Conservation (phyloP, 1,140 invertebrate species). For the Polypedilum vanderplanki region DNA sequence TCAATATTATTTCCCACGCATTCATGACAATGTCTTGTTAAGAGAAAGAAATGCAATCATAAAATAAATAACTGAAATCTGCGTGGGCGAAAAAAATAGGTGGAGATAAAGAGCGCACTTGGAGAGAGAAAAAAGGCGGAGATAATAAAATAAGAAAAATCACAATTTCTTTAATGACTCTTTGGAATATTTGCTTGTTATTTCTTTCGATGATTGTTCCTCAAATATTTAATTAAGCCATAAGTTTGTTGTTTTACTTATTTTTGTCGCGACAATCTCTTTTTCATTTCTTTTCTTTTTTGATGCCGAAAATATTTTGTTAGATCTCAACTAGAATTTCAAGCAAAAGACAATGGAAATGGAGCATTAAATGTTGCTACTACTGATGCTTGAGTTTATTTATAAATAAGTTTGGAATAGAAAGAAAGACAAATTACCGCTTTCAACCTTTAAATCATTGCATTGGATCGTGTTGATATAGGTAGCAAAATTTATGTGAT, state of each 20-base stretch:
- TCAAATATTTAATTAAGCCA: slow-evolving; percentile 19
- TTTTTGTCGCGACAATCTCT: neutral
- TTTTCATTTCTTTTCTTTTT: neutral
- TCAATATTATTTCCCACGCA: slow-evolving; percentile 20
- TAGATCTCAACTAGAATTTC: slow-evolving; percentile 25
- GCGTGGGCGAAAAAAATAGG: slow-evolving; percentile 7
- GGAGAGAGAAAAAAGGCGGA: slow-evolving; percentile 4
- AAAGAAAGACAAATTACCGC: slow-evolving; percentile 4
- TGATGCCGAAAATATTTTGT: too few species aligned
- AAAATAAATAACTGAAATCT: neutral
- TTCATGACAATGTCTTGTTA: neutral
- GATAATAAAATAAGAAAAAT: slow-evolving; percentile 1
- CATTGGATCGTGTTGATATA: neutral
- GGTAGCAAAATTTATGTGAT: slow-evolving; percentile 26
- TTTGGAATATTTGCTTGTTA: too few species aligned
- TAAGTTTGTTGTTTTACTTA: neutral
- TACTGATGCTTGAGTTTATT: neutral
- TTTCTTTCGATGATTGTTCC: neutral
- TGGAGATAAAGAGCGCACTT: slow-evolving; percentile 16
- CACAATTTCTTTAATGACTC: neutral
- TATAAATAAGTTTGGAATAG: neutral
- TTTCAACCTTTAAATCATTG: slow-evolving; percentile 13
- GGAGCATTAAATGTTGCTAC: neutral
- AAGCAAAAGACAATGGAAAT: neutral
- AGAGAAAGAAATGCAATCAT: neutral